Base-by-base conservation (phyloP, 2,113 vertebrate species). In the Pyxicephalus adspersus region DNA sequence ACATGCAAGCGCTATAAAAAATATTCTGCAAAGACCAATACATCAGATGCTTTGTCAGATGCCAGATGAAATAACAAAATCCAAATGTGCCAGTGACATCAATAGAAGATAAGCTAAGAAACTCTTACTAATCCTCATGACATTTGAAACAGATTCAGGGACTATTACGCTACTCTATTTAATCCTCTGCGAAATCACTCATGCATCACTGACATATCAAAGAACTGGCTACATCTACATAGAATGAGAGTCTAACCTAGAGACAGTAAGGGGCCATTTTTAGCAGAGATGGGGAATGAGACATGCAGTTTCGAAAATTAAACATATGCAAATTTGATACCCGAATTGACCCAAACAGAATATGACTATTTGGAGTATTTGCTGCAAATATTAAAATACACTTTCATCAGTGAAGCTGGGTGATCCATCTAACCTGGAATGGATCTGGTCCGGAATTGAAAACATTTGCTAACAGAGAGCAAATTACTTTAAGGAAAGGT, bases 121-220 rank as follows among this genome's bases (percentile, higher is more conserved):
- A 22, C 58, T 61, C n/a, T 61, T 61, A 25, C 58, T 61, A 61
- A 61, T 61, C 58, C n/a, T 61, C 22, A 22, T 61, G 58, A 61
- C 58, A 61, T 61, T 61, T 25, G 22, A 61, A 61, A 61, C 23
- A 61, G 58, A 61, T 61, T 61, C 58, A 61, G 58, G 25, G 22
- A 25, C 58, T 25, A 61, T 61, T 61, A 61, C 22, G 2, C 22
- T 16, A 25, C 58, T 61, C 22, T 26, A 13, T 61, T 61, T 61
- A 61, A 23, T 25, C 58, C 58, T 25, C 22, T 61, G 0, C 23
- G 26, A 61, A 61, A 61, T 25, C 11, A 26, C 9, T 61, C 58
- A 61, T 61, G 58, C 22, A 61, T 15, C 25, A 61, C 23, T 61
- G 58, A 61, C 58, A 61, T 61, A 61, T 61, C 58, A 61, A 61